phyloP scores from a whole-genome alignment of 92 coral and sea anemone species.

The Palythoa grandiflora region DNA sequence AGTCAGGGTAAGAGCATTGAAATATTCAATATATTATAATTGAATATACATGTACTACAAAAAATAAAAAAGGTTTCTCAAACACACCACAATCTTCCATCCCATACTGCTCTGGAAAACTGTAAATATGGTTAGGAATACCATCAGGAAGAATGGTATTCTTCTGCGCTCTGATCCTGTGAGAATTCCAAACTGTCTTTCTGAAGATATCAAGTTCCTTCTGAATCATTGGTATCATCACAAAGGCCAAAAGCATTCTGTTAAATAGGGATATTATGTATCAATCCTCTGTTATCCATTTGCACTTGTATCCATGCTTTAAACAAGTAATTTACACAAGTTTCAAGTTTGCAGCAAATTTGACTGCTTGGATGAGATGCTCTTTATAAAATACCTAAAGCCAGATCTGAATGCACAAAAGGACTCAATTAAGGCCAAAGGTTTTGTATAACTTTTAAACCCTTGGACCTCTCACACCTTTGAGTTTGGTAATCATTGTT shows the following conservation, averaged over 20 bases:
- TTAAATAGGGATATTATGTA: slow-evolving; percentile 6
- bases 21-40: slow-evolving; percentile 9
- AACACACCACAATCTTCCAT: slow-evolving; percentile 32
- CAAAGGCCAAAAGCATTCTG: slow-evolving; percentile 22
- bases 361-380: slow-evolving; percentile 6
- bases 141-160: slow-evolving; percentile 29
- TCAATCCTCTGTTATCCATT: slow-evolving; percentile 8
- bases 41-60: slow-evolving; percentile 25
- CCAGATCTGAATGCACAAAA: slow-evolving; percentile 6
- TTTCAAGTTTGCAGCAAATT: background rate
- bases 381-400: background rate
- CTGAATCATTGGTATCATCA: slow-evolving; percentile 29
- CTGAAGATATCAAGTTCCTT: slow-evolving; percentile 23
- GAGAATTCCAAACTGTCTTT: slow-evolving; percentile 26
- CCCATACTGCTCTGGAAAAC: slow-evolving; percentile 33
- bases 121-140: slow-evolving; percentile 22
- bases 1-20: background rate
- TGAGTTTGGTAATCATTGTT: slow-evolving; percentile 2
- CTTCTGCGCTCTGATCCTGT: slow-evolving; percentile 28
- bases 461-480: slow-evolving; percentile 12
- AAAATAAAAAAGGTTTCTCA: slow-evolving; percentile 34
- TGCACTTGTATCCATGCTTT: slow-evolving; percentile 15
- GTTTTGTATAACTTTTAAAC: slow-evolving; percentile 5
- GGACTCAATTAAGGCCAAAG: background rate
- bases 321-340: slow-evolving; percentile 17